Evolutionary conservation across 1,140 invertebrate species (phyloP), one percentile per base, ranked within the genome.

Genomic region (Ceratosolen solmsi): DNA sequence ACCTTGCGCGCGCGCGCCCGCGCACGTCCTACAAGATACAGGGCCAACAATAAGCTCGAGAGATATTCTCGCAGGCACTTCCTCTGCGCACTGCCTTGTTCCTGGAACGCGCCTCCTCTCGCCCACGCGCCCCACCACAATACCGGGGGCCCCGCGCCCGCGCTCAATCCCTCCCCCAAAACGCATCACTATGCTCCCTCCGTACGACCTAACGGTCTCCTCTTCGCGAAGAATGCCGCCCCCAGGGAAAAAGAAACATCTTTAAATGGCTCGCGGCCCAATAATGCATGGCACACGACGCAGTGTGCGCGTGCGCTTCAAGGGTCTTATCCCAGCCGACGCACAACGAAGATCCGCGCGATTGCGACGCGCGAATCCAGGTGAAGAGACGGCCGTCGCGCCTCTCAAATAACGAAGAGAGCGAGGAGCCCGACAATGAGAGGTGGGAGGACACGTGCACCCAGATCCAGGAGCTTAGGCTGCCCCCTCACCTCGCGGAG

Each of bases 31-130:
- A 54, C 51, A 36, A 65, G 54, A 65, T 58, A 77, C 58, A 63
- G 4, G 5, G 27, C 33, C 46, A 56, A 79, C 78, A 79, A 79
- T 72, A 68, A 41, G 49, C 30, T 15, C 54, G 38, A 13, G 38
- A 71, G 68, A 72, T 72, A 58, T 38, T 54, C 78, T 58, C 20
- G 36, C 20, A 30, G 74, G 58, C 27, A 76, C 74, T 76, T 76
- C 74, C 70, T 72, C 54, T 54, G 49, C 46, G 65, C 1, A 22
- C 20, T n/a, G 25, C 68, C 68, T 79, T 78, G 49, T 79, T 79
- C 77, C 68, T 30, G 68, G 77, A 79, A 79, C 33, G 65, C n/a
- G 33, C n/a, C 33, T 33, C 25, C 46, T n/a, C 65, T 54, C 77
- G 65, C 77, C 65, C 77, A 70, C 77, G 77, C 77, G 77, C 63